Percentiles rank a stretch among this genome's conserved stretches.
Evolutionary conservation across 2,888 invertebrate genomes (phyloP).

Genomic region (Tipula helvola): DNA sequence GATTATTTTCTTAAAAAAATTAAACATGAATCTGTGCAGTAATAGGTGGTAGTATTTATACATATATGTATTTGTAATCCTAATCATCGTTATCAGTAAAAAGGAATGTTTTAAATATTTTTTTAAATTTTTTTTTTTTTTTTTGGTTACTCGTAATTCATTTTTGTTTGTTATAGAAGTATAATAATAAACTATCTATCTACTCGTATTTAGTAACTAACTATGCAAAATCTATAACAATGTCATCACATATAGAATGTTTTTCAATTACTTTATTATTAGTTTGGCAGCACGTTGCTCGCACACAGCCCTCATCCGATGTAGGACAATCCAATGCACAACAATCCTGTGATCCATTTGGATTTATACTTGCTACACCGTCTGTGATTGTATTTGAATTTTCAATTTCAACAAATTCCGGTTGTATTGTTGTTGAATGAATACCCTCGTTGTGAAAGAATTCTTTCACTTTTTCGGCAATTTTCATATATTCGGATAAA

Average conservation of each 20-base stretch:
- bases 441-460: constrained; percentile 98
- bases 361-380: constrained; percentile 32
- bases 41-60: neutral
- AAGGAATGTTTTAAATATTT: neutral
- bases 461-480: constrained; percentile 91
- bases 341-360: constrained; percentile 43
- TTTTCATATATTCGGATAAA: constrained; percentile 91
- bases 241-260: constrained; percentile 4
- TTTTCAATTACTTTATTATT: constrained; percentile 29
- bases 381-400: constrained; percentile 33
- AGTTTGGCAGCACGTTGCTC: constrained; percentile 68
- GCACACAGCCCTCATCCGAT: constrained; percentile 67
- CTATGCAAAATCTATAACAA: constrained; percentile 5
- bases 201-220: neutral
- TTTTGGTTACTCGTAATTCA: neutral
- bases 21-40: neutral
- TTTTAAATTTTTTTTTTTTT: neutral
- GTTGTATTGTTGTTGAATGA: constrained; percentile 97
- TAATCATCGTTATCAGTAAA: neutral
- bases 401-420: constrained; percentile 85
- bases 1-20: neutral
- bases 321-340: constrained; percentile 83
- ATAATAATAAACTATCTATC: neutral
- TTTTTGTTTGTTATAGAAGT: neutral
- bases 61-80: neutral